Evolutionary conservation across 2,113 vertebrate species (phyloP), one percentile per base, ranked within the genome.

Genomic region (Microtus ochrogaster): DNA sequence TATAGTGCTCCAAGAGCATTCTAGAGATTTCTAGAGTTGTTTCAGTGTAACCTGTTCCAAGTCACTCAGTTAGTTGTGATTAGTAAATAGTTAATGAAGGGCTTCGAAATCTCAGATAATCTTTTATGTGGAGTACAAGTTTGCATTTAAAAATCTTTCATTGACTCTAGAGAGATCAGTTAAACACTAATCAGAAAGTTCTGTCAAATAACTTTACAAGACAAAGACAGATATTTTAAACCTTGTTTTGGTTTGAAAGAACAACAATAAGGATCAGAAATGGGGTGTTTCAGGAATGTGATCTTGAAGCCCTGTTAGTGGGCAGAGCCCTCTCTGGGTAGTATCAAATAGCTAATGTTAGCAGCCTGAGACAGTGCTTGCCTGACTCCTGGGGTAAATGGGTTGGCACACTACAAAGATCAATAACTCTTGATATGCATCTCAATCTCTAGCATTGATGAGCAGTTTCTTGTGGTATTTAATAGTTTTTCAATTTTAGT

Each of bases 401-500:
- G 41, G 12, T 24, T 94, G 0, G 4, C 58, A 77, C 9, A 70
- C 61, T 82, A 16, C 81, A 79, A 89, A 94, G 58, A 95, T 86
- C 76, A 92, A 49, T 82, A 95, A 66, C 58, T 92, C 90, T 96
- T 95, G 84, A 94, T 94, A 89, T 82, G 61, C 72, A 95, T 94
- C 90, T 79, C 83, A 95, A 9, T 95, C 94, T 96, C 84, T 82
- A 92, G 52, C 84, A 66, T 81, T 96, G 94, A 94, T 96, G 70
- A 94, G 36, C 58, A 84, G 36, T 83, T 95, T 94, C 63, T 95
- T 92, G 94, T 79, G 88, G 65, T 83, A 91, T 63, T 92, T 70
- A 97, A 61, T 89, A 65, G 19, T 83, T 83, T 89, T 7, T 30
- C 12, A 58, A n/a, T 87, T 82, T 77, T 93, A 90, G 26, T 90